phyloP scores from a whole-genome alignment of 37 sponge, comb jelly and placozoan species.

The Trichoplax adhaerens region DNA sequence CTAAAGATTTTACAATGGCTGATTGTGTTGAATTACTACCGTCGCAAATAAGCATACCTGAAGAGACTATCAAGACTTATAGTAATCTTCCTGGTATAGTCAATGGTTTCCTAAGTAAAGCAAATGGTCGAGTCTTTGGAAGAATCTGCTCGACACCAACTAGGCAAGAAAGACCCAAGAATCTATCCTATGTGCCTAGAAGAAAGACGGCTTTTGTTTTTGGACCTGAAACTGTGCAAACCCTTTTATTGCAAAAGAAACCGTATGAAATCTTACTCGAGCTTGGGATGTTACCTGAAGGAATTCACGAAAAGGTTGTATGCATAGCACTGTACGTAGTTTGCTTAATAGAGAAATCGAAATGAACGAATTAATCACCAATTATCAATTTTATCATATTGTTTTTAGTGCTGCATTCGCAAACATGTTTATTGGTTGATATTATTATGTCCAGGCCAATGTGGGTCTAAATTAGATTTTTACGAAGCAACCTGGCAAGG shows the following conservation, averaged over 20 bases:
- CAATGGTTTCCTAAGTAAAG: too few species aligned
- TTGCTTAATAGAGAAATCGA: constrained; percentile 6
- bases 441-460: constrained; percentile 9
- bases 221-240: constrained; percentile 24
- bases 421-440: constrained; percentile 26
- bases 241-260: constrained; percentile 9
- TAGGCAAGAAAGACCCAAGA: not conserved
- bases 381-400: too few species aligned
- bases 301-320: constrained; percentile 20
- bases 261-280: constrained; percentile 10
- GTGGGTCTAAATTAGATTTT: not conserved
- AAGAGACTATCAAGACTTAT: too few species aligned
- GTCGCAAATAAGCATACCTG: too few species aligned
- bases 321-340: not conserved
- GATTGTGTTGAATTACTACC: too few species aligned
- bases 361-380: too few species aligned
- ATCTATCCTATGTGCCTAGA: constrained; percentile 5
- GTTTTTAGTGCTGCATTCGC: too few species aligned
- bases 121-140: too few species aligned
- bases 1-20: too few species aligned
- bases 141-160: not conserved
- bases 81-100: too few species aligned
- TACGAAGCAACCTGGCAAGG: constrained; percentile 47
- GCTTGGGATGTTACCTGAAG: constrained; percentile 23
- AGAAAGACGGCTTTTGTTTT: constrained; percentile 39